These are phyloP conservation scores for Antennarius striatus DNA, from an alignment of 2,113 vertebrate species.

Conservation along the genomic window DNA sequence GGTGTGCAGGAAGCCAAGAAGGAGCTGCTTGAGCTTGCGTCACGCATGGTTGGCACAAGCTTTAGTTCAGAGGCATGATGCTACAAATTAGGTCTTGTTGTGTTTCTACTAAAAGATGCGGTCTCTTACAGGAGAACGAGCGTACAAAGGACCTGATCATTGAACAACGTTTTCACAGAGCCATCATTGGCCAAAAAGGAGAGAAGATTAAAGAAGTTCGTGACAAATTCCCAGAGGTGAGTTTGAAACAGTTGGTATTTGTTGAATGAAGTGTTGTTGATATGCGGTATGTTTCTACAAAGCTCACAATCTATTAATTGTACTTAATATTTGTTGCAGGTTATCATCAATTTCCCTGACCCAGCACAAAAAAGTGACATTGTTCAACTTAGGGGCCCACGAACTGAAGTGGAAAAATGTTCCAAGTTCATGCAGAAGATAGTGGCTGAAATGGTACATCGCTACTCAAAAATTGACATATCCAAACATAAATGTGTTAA, in stretches of 20 bases:
- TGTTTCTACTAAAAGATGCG: not conserved
- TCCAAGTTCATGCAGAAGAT: conserved; percentile 98
- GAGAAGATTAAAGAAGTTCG: conserved; percentile 96
- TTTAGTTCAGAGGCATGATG: not conserved
- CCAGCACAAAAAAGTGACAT: conserved; percentile 95
- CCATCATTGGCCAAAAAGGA: conserved; percentile 98
- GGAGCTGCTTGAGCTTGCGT: conserved; percentile 96
- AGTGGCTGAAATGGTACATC: conserved; percentile 92
- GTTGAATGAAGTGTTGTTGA: not conserved
- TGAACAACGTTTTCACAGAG: conserved; percentile 97
- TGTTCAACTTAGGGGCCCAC: conserved; percentile 94
- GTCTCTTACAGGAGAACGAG: conserved; percentile 89
- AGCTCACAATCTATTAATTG: not conserved
- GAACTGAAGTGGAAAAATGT: conserved; percentile 97
- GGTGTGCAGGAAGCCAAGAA: conserved; percentile 98
- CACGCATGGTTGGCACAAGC: conserved; percentile 87
- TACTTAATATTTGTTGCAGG: conserved; percentile 74
- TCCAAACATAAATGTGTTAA: not conserved
- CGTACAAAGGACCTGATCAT: conserved; percentile 99
- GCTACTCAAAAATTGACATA: not conserved
- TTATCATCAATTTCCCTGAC: conserved; percentile 99
- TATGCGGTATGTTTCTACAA: not conserved
- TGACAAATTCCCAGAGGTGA: conserved; percentile 96
- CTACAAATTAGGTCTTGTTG: not conserved
- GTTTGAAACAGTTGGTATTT: not conserved